phyloP scores from a whole-genome alignment of 2,888 invertebrate genomes.

The Drosophila diplacantha region DNA sequence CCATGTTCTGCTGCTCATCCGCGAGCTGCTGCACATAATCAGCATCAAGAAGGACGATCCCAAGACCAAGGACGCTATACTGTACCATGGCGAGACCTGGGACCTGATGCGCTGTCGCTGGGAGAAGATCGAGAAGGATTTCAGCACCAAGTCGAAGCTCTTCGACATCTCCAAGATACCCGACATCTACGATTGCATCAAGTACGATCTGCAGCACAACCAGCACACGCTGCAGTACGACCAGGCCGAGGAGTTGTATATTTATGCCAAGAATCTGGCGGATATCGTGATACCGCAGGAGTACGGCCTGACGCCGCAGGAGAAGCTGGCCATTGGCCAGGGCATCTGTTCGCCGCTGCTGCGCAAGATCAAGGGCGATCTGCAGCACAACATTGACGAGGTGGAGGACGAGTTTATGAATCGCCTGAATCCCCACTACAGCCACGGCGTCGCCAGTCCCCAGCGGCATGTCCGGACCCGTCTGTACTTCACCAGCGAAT shows the following conservation, averaged over 20 bases:
- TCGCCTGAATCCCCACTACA: slow-evolving; percentile 96
- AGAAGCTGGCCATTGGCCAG: slow-evolving; percentile 97
- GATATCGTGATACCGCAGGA: slow-evolving; percentile 99
- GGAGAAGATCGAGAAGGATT: slow-evolving; percentile 99
- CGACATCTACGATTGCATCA: slow-evolving; percentile 99
- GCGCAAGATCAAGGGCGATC: slow-evolving; percentile 95
- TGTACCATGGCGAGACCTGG: slow-evolving; percentile 99
- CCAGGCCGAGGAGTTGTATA: slow-evolving; percentile 92
- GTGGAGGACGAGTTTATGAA: slow-evolving; percentile 96
- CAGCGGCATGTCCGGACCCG: slow-evolving; percentile 98
- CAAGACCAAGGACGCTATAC: slow-evolving; percentile 93
- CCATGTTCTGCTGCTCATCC: slow-evolving; percentile 91
- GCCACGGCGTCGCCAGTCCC: slow-evolving; percentile 98
- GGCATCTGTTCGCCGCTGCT: slow-evolving; percentile 97
- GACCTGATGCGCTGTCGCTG: slow-evolving; percentile 97
- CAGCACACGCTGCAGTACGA: slow-evolving; percentile 96
- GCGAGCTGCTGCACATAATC: slow-evolving; percentile 91
- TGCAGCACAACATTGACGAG: slow-evolving; percentile 95
- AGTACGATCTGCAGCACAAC: slow-evolving; percentile 99
- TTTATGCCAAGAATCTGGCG: slow-evolving; percentile 97
- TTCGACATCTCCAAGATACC: slow-evolving; percentile 99
- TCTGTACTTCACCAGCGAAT: slow-evolving; percentile 99
- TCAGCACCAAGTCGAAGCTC: slow-evolving; percentile 92
- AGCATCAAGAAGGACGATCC: slow-evolving; percentile 90
- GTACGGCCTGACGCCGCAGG: slow-evolving; percentile 96